These are phyloP conservation scores for Myathropa florea DNA, from an alignment of 2,888 invertebrate species.

Conservation along the genomic window DNA sequence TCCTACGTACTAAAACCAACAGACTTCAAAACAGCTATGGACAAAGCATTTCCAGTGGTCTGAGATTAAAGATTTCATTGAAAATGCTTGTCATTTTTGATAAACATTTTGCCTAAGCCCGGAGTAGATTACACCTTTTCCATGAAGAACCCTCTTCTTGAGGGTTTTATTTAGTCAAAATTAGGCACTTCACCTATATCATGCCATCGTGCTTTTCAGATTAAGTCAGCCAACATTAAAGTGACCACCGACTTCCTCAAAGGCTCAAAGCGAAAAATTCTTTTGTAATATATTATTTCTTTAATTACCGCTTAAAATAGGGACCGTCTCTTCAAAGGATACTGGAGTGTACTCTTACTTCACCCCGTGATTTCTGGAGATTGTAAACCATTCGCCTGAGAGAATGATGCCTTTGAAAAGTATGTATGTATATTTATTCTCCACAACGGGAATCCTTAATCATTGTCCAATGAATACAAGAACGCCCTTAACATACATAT, in stretches of 20 bases:
- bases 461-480: background rate
- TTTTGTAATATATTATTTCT: background rate
- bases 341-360: background rate
- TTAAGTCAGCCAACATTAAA: too few species aligned
- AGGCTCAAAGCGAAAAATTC: background rate
- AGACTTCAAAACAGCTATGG: too few species aligned
- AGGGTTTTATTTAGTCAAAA: too few species aligned
- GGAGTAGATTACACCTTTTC: too few species aligned
- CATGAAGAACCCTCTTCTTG: too few species aligned
- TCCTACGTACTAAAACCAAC: too few species aligned
- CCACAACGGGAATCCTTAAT: constrained; percentile 29
- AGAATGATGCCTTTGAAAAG: background rate
- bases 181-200: too few species aligned
- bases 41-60: too few species aligned
- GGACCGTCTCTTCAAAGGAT: background rate
- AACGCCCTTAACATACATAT: background rate
- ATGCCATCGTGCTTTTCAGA: too few species aligned
- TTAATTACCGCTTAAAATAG: background rate
- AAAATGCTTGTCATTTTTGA: too few species aligned
- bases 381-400: background rate
- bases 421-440: constrained; percentile 4
- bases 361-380: background rate
- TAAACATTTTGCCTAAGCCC: too few species aligned
- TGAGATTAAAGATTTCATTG: too few species aligned
- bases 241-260: background rate